These are phyloP conservation scores for Cyanistes caeruleus DNA, from an alignment of 2,113 vertebrate genomes.

Conservation along the genomic window DNA sequence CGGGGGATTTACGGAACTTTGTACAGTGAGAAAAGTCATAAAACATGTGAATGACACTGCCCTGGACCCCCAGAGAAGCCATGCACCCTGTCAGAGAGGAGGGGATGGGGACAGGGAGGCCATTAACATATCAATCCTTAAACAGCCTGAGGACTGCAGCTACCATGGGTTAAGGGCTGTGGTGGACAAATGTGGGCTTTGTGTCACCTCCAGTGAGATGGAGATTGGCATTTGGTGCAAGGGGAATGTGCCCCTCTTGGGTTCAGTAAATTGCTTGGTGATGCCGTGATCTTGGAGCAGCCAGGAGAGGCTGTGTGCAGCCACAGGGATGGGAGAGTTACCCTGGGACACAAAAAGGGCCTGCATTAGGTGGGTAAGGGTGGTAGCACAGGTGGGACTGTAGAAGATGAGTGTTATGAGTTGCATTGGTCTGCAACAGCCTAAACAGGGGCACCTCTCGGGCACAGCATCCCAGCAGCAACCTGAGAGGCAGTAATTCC, in stretches of 20 bases:
- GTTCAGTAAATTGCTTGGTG: neutral
- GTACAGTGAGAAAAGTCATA: neutral
- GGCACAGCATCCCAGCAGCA: neutral
- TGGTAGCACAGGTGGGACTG: neutral
- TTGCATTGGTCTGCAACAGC: neutral
- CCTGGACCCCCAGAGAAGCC: neutral
- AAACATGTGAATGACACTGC: neutral
- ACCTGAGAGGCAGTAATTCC: neutral
- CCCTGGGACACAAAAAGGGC: neutral
- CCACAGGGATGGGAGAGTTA: neutral
- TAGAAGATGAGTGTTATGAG: neutral
- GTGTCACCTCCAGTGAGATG: neutral
- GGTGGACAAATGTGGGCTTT: neutral
- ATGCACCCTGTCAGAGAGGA: neutral
- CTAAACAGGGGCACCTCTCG: fast-evolving
- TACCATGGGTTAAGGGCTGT: neutral
- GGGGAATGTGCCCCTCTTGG: neutral
- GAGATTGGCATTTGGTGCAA: neutral
- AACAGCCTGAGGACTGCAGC: neutral
- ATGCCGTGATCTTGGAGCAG: neutral
- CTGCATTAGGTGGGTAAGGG: neutral
- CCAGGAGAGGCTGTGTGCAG: neutral
- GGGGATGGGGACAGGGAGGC: neutral
- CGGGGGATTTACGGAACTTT: neutral
- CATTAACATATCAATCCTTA: neutral